Conservation (phyloP, 2,888 invertebrate genomes). For the Drosophila ustulata region DNA sequence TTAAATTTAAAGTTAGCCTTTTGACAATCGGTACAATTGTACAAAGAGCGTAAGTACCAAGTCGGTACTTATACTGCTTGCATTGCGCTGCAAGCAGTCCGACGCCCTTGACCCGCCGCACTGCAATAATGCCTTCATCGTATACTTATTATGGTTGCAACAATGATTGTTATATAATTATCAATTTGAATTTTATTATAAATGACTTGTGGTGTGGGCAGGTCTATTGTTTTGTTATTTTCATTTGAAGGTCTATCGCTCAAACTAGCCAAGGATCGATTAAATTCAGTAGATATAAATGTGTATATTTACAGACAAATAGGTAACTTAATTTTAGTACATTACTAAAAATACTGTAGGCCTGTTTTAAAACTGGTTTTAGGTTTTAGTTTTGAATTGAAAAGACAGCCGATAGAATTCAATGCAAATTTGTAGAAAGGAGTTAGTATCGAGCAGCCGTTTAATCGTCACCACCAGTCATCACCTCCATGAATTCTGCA, state of each 20-base stretch:
- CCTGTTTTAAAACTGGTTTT: constrained; percentile 15
- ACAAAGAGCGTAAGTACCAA: too few species aligned
- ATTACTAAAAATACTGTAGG: constrained; percentile 23
- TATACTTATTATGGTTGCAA: background rate
- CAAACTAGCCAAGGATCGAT: constrained; percentile 9
- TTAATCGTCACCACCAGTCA: constrained; percentile 91
- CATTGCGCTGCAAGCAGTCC: too few species aligned
- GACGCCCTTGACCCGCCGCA: too few species aligned
- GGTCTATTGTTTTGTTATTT: background rate
- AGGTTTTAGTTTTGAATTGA: constrained; percentile 8
- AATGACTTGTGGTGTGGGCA: background rate
- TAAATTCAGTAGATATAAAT: constrained; percentile 5
- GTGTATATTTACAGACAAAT: constrained; percentile 29
- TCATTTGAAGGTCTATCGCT: constrained; percentile 1
- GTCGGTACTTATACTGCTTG: too few species aligned
- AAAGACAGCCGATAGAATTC: constrained; percentile 20
- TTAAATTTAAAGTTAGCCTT: too few species aligned
- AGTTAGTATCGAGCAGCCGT: background rate
- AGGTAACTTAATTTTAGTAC: constrained; percentile 15
- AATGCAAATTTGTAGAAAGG: constrained; percentile 15
- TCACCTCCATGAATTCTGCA: constrained; percentile 94
- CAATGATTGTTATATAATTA: constrained; percentile 3
- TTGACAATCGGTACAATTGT: too few species aligned
- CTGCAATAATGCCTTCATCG: background rate
- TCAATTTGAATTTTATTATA: constrained; percentile 4